These are phyloP conservation scores for Lineus longissimus DNA, from an alignment of 1,140 invertebrate genomes.

Conservation along the genomic window DNA sequence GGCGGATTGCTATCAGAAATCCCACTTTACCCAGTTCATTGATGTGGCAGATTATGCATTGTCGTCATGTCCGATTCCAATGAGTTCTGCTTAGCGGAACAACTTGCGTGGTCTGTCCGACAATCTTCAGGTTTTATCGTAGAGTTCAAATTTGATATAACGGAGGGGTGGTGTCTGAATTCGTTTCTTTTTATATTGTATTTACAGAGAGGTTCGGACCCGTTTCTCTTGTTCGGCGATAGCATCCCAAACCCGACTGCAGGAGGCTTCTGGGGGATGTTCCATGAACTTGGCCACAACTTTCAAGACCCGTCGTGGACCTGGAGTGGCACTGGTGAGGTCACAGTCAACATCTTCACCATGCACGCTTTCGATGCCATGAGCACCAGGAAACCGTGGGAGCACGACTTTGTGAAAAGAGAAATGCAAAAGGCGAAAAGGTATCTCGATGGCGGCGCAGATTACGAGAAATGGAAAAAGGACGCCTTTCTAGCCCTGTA, in stretches of 20 bases:
- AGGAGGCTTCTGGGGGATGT: slow-evolving; percentile 27
- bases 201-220: too few species aligned
- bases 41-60: too few species aligned
- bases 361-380: slow-evolving; percentile 27
- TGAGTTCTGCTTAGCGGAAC: too few species aligned
- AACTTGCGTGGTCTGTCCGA: too few species aligned
- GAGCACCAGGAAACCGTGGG: slow-evolving; percentile 16
- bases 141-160: too few species aligned
- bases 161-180: too few species aligned
- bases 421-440: slow-evolving; percentile 5
- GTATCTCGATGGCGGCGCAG: slow-evolving; percentile 23
- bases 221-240: slow-evolving; percentile 15
- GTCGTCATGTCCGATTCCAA: too few species aligned
- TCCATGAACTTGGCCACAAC: slow-evolving; percentile 32
- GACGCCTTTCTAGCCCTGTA: too few species aligned
- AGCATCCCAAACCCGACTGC: slow-evolving; percentile 4
- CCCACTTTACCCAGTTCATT: too few species aligned
- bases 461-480: slow-evolving; percentile 15
- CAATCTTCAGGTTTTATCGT: too few species aligned
- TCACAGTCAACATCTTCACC: slow-evolving; percentile 31
- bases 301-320: slow-evolving; percentile 25
- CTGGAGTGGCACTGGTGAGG: slow-evolving; percentile 25
- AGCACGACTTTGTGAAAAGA: slow-evolving; percentile 18
- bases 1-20: too few species aligned
- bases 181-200: too few species aligned